Evolutionary conservation across 1,140 invertebrate genomes (phyloP), one percentile per base, ranked within the genome.

Genomic region (Halyomorpha halys): DNA sequence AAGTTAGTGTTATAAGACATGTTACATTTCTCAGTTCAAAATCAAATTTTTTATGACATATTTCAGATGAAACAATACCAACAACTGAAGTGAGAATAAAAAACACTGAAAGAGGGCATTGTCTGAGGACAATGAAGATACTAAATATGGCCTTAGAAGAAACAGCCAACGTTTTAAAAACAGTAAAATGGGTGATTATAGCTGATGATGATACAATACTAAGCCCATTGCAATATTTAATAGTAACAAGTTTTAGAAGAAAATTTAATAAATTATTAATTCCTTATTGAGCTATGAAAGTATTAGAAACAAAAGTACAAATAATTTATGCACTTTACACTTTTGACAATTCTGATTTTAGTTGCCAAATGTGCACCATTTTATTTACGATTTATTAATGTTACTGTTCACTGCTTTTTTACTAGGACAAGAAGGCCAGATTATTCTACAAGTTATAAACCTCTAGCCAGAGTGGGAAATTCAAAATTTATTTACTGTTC

Each of bases 191-290:
- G 91, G 76, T 94, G 64, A 79, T 91, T 61, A 79, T 95, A 59
- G 83, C 84, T 25, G 92, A 95, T 77, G 92, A 94, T 77, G 92
- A 95, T 74, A 94, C 92, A 18, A 83, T 94, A 67, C 75, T 94
- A n/a, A 91, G 90, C 90, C 92, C 76, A 74, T 66, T 39, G 13
- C 34, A 39, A 39, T 6, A 6, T 39, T 11, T 39, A 13, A 39
- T 39, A 6, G 4, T 39, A 39, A 39, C 1, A 39, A 6, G 11
- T 39, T 39, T 39, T 39, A 11, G 3, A 8, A 30, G 3, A 30
- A 30, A 30, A n/a, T n/a, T 30, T 4, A 4, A 3, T 30, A 30
- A 30, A 8, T 30, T 30, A 30, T 3, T 4, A 30, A 30, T 30
- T 4, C 27, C 3, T 4, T 4, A 30, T 8, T 30, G 27, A 30